Evolutionary conservation across 2,113 vertebrate genomes (phyloP).

Genomic region (Calypte anna): DNA sequence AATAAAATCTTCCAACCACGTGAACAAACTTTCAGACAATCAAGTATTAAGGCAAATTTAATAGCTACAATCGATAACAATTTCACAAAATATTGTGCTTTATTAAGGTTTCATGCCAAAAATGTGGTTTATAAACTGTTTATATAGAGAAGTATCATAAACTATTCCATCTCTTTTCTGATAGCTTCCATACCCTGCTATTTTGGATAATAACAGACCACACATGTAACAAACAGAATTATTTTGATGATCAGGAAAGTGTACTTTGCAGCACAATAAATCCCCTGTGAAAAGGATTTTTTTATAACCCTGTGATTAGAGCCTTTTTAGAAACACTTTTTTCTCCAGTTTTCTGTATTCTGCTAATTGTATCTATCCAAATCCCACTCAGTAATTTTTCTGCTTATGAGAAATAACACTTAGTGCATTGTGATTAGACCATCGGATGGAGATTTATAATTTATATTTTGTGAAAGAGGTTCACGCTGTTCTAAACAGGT

Average conservation of each 20-base stretch:
- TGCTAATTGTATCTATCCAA: slow-evolving; percentile 18
- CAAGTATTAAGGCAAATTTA: not conserved
- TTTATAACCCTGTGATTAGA: slow-evolving; percentile 47
- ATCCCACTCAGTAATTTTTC: slow-evolving; percentile 28
- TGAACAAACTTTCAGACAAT: not conserved
- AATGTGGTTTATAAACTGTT: not conserved
- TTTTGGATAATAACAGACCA: slow-evolving; percentile 36
- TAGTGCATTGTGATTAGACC: slow-evolving; percentile 48
- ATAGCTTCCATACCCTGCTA: not conserved
- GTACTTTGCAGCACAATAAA: slow-evolving; percentile 46
- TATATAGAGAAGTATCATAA: not conserved
- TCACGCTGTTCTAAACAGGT: not conserved
- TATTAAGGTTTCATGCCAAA: not conserved
- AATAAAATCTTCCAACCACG: not conserved
- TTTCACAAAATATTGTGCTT: not conserved
- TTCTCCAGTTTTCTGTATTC: not conserved
- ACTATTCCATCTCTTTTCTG: not conserved
- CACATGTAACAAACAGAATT: not conserved
- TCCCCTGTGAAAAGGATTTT: not conserved
- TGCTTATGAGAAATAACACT: not conserved
- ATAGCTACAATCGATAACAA: not conserved
- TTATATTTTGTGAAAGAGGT: slow-evolving; percentile 36
- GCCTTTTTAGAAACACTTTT: slow-evolving; percentile 4
- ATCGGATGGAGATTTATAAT: slow-evolving; percentile 19
- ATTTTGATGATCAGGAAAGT: slow-evolving; percentile 16